These are phyloP conservation scores for Heliothis peltigera DNA, from an alignment of 2,888 invertebrate genomes.

Conservation along the genomic window DNA sequence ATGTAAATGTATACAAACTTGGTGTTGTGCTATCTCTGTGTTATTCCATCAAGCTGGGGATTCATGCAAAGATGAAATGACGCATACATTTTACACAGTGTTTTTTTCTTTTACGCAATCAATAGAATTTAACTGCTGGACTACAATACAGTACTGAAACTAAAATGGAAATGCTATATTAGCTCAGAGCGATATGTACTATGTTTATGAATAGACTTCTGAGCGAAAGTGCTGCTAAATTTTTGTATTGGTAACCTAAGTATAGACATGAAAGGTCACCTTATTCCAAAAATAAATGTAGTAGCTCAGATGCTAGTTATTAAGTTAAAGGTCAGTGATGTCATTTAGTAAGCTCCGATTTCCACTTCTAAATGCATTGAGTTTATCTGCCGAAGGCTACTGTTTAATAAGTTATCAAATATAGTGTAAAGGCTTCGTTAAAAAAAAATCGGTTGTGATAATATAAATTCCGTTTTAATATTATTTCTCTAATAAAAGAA, in stretches of 20 bases:
- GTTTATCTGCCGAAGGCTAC: slow-evolving; percentile 5
- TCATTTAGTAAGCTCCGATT: no score
- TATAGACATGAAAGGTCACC: no score
- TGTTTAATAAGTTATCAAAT: no score
- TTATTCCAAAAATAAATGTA: not conserved
- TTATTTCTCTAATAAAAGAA: not conserved
- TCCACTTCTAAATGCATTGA: not conserved
- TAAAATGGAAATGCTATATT: no score
- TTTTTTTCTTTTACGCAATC: not conserved
- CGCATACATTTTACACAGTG: not conserved
- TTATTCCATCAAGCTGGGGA: slow-evolving; percentile 49
- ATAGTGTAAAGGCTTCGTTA: no score
- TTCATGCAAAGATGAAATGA: slow-evolving; percentile 31
- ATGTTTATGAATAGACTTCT: not conserved
- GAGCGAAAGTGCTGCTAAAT: not conserved
- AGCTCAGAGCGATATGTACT: no score
- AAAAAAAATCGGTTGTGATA: no score
- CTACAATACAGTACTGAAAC: no score
- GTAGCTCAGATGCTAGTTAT: not conserved
- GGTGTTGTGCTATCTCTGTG: slow-evolving; percentile 30
- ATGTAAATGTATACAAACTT: slow-evolving; percentile 22
- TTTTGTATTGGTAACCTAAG: no score
- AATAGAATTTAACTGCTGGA: slow-evolving; percentile 4
- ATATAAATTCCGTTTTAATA: not conserved
- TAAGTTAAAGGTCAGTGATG: no score